These are phyloP conservation scores for Pentalonia nigronervosa DNA, from an alignment of 1,140 invertebrate genomes.

Conservation along the genomic window DNA sequence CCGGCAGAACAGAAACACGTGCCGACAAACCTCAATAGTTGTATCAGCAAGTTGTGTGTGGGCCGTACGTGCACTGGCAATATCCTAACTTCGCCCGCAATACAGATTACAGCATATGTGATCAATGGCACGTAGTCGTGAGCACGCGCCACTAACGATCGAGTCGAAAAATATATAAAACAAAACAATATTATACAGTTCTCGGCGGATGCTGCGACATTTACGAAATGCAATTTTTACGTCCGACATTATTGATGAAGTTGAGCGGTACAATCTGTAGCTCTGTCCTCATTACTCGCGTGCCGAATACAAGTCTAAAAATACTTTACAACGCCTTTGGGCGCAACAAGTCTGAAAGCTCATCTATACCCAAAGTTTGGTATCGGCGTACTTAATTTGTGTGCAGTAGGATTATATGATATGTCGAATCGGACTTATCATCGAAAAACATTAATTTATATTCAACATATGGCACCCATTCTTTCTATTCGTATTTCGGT, in stretches of 20 bases:
- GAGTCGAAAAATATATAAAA: background rate
- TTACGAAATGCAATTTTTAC: background rate
- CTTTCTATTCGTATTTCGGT: background rate
- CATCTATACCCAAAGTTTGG: background rate
- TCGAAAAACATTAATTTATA: too few relatives aligned
- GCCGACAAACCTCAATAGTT: background rate
- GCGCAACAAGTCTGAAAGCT: background rate
- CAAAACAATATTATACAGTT: background rate
- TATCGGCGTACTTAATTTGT: background rate
- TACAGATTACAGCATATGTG: background rate
- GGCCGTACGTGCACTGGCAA: background rate
- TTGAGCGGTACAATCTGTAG: background rate
- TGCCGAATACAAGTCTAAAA: too few relatives aligned
- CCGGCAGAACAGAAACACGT: background rate
- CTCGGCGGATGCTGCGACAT: background rate
- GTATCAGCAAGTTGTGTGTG: background rate
- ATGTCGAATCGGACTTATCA: too few relatives aligned
- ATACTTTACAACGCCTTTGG: too few relatives aligned
- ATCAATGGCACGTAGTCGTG: background rate
- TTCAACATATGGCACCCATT: background rate
- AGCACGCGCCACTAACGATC: background rate
- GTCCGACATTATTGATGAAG: background rate
- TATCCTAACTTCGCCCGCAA: background rate
- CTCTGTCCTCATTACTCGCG: too few relatives aligned
- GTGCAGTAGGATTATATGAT: background rate